Conservation (phyloP, 2,888 invertebrate genomes). For the Anodontia alba region DNA sequence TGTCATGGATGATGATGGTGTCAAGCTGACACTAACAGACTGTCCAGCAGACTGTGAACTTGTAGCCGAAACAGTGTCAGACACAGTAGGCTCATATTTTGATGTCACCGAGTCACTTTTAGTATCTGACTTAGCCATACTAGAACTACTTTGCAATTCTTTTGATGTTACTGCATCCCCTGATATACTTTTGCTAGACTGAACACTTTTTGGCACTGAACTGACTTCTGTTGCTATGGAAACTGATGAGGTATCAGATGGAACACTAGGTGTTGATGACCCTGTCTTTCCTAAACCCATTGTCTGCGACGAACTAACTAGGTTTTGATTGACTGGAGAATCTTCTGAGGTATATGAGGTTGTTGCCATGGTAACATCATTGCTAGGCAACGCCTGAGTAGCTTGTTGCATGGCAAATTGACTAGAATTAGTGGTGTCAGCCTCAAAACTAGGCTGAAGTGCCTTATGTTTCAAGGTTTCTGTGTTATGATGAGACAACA, state of each 20-base stretch:
- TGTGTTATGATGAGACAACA: neutral
- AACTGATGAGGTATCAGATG: neutral
- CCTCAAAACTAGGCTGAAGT: conserved; percentile 39
- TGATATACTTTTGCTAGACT: neutral
- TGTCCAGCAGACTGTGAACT: neutral
- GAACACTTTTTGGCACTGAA: conserved; percentile 19
- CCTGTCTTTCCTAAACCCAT: neutral
- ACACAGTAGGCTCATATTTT: conserved; percentile 25
- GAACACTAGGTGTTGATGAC: neutral
- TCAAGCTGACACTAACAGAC: conserved; percentile 5
- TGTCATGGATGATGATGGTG: neutral
- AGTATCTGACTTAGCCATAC: neutral
- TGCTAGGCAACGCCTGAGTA: conserved; percentile 49
- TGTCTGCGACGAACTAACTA: neutral
- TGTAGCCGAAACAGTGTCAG: conserved; percentile 36
- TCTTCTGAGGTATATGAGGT: conserved; percentile 34
- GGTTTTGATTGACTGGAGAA: neutral
- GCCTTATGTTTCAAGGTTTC: neutral
- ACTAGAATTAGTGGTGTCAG: conserved; percentile 19
- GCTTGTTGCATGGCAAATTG: conserved; percentile 65
- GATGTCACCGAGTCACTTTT: conserved; percentile 5
- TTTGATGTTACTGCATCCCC: neutral
- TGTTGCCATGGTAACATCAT: conserved; percentile 43
- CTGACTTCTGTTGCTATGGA: conserved; percentile 1
- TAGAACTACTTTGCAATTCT: neutral